Evolutionary conservation across 2,797 vertebrate genomes (phyloP), one percentile per base, ranked within the genome.

Genomic region (Hippoglossus hippoglossus): DNA sequence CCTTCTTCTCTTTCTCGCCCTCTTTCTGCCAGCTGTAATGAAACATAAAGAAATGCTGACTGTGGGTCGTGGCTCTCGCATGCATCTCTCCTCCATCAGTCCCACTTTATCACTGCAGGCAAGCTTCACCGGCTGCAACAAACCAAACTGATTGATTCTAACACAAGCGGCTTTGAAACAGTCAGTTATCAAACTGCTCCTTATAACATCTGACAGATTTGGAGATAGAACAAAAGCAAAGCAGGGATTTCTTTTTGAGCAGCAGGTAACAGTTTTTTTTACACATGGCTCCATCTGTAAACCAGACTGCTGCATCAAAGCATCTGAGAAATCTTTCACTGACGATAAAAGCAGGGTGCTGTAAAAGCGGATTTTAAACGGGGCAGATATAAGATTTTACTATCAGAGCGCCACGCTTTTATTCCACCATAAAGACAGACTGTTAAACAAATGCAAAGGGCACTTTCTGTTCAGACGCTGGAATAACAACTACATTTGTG

Each of bases 1-100:
- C 24, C 44, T 28, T 47, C 5, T 21, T 41, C 34, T 24, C 26
- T 26, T 44, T 61, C 21, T 50, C 7, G 22, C 18, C 3, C 2
- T 5, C 49, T 46, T 26, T 67, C 58, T 21, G 53, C 67, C 60
- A 63, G 57, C 51, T 67, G 10, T 71, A 63, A 75, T 76, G 24
- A 66, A 34, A 58, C 36, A 36, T 46, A 28, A 65, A 53, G 51
- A 62, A 58, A 21, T 22, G 5, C 4, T 58, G 3, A 53, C 28
- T 41, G 47, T 53, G 52, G 44, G 57, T 36, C 26, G 36, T 13
- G 46, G 15, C n/a, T 31, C 25, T 11, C 15, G 19, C 19, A 39
- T 61, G 59, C 31, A 55, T 73, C 70, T 57, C 66, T 58, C 28
- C 28, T 22, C 10, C 56, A 67, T 54, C 21, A 64, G 54, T 59